These are phyloP conservation scores for Drosophila basisetae DNA, from an alignment of 2,888 invertebrate species.

Conservation along the genomic window DNA sequence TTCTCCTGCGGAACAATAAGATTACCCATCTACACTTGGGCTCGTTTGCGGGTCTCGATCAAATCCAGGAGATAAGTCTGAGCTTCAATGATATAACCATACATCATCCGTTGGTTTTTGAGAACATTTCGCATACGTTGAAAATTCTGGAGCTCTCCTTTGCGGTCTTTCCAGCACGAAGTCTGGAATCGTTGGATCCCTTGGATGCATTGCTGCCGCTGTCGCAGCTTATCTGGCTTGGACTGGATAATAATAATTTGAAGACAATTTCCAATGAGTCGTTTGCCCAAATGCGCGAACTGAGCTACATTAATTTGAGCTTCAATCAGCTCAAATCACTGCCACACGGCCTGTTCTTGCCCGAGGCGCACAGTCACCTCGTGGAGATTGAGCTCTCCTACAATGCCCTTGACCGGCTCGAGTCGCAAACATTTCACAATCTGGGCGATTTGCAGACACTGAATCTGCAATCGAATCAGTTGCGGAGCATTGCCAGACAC, in stretches of 20 bases:
- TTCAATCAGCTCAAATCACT: constrained; percentile 92
- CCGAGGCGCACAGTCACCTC: constrained; percentile 89
- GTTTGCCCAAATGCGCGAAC: constrained; percentile 88
- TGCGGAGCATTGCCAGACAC: constrained; percentile 89
- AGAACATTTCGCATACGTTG: constrained; percentile 90
- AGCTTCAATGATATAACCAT: constrained; percentile 95
- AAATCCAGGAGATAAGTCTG: constrained; percentile 94
- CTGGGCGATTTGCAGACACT: constrained; percentile 91
- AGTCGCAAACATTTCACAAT: constrained; percentile 89
- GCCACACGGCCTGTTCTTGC: constrained; percentile 89
- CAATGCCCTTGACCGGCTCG: constrained; percentile 90
- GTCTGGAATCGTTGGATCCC: constrained; percentile 87
- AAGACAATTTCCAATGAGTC: constrained; percentile 90
- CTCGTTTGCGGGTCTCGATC: constrained; percentile 90
- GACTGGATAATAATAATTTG: constrained; percentile 95
- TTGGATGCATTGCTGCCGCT: constrained; percentile 91
- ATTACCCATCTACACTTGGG: constrained; percentile 90
- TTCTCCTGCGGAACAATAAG: constrained; percentile 93
- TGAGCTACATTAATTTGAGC: constrained; percentile 94
- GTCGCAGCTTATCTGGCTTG: constrained; percentile 92
- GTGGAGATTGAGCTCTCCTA: constrained; percentile 93
- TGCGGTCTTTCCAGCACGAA: constrained; percentile 89
- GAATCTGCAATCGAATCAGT: constrained; percentile 92
- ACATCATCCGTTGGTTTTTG: constrained; percentile 92
- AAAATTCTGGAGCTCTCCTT: constrained; percentile 95